Evolutionary conservation across 1,140 invertebrate species (phyloP).

Genomic region (Drosophila truncata): DNA sequence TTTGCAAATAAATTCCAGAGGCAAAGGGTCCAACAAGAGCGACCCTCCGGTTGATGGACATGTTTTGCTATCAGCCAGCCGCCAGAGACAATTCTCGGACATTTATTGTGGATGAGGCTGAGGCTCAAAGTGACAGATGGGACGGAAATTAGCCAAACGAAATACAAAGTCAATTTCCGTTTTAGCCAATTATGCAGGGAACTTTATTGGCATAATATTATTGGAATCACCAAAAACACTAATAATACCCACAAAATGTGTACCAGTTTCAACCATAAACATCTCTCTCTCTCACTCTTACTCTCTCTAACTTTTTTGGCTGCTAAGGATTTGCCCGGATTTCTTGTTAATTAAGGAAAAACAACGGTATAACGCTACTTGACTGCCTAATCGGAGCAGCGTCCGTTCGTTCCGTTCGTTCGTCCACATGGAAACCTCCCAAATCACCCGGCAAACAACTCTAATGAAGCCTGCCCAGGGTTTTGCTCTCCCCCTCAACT

Average conservation of each 20-base stretch:
- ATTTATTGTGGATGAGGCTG: constrained; percentile 9
- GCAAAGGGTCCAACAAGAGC: constrained; percentile 1
- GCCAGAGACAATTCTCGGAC: constrained; percentile 21
- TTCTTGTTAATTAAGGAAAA: constrained; percentile 47
- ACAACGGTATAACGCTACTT: constrained; percentile 43
- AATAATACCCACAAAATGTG: constrained; percentile 26
- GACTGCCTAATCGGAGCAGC: constrained; percentile 44
- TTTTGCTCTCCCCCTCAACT: constrained; percentile 8
- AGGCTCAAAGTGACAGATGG: constrained; percentile 36
- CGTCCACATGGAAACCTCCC: constrained; percentile 36
- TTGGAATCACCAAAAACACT: constrained; percentile 15
- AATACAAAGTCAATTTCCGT: constrained; percentile 49
- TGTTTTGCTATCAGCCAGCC: constrained; percentile 28
- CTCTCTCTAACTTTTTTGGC: neutral
- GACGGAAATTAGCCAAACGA: constrained; percentile 34
- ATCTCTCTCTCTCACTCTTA: neutral
- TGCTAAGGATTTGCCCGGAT: constrained; percentile 8
- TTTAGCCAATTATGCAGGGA: constrained; percentile 31
- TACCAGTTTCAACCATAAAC: neutral
- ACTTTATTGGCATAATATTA: constrained; percentile 44
- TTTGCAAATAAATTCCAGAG: constrained; percentile 45
- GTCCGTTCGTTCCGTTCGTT: constrained; percentile 1
- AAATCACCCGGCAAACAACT: constrained; percentile 51
- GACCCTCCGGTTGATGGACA: constrained; percentile 39
- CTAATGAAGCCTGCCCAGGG: constrained; percentile 40